Evolutionary conservation across 2,888 invertebrate species (phyloP), one percentile per base, ranked within the genome.

Genomic region (Trypoxylon attenuatum): DNA sequence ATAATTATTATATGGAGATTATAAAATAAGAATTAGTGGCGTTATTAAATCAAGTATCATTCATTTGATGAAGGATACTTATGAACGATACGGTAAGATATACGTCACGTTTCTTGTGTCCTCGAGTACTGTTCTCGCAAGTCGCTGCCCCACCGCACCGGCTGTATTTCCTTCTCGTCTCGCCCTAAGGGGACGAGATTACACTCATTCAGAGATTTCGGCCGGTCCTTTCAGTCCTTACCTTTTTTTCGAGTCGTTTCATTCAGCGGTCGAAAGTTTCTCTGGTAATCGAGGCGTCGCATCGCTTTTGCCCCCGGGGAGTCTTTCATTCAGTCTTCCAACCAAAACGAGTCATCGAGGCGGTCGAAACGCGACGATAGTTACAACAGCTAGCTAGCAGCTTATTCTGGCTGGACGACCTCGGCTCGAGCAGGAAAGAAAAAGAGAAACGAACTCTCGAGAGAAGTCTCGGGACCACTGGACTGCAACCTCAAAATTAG

Each of bases 141-240:
- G n/a, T n/a, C n/a, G n/a, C n/a, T n/a, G n/a, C n/a, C n/a, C n/a
- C n/a, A n/a, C n/a, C n/a, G n/a, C n/a, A n/a, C n/a, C n/a, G n/a
- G n/a, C n/a, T n/a, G n/a, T n/a, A n/a, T n/a, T n/a, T n/a, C n/a
- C n/a, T n/a, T n/a, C n/a, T n/a, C n/a, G n/a, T 43, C 15, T 41
- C 46, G 70, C 58, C 75, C 63, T n/a, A 25, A 39, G 57, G 68
- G 63, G 73, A 74, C 60, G 76, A 82, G 79, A 85, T 84, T 85
- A 85, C 83, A 83, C 83, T 82, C 83, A 84, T 85, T 85, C 85
- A 83, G 77, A 79, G 69, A 79, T 82, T 80, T 79, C 69, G 75
- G 71, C 57, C 71, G 71, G 64, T 76, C 73, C 67, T 75, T 74
- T 71, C 52, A 49, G 50, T 50, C 46, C 22, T 57, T 57, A 61